A percentile compares a stretch with the other conserved stretches of the same genome.
phyloP scores from a whole-genome alignment of 2,888 invertebrate genomes.

The Fabriciana adippe region DNA sequence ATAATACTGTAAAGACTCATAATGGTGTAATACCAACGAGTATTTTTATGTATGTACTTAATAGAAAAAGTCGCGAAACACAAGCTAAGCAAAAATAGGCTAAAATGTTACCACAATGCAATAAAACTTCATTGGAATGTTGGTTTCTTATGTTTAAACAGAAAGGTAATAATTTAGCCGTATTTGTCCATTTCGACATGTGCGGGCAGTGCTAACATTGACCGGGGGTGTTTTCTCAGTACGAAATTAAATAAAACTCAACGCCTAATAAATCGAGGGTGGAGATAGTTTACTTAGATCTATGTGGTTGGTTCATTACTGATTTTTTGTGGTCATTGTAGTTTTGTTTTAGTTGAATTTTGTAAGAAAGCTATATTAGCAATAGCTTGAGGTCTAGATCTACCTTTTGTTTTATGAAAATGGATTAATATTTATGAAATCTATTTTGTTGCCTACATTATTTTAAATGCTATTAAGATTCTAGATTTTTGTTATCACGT shows the following conservation, averaged over 20 bases:
- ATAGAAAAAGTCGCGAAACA: no score
- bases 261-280: slow-evolving; percentile 63
- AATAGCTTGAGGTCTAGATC: background rate
- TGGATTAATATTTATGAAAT: no score
- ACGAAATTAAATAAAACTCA: slow-evolving; percentile 78
- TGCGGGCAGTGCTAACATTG: slow-evolving; percentile 71
- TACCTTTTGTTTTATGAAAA: no score
- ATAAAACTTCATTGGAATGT: slow-evolving; percentile 15
- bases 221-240: slow-evolving; percentile 70
- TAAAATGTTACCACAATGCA: background rate
- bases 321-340: slow-evolving; percentile 31
- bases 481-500: no score
- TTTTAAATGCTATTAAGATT: no score
- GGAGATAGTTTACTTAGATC: slow-evolving; percentile 25
- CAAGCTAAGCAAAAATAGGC: no score
- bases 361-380: background rate
- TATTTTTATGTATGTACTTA: no score
- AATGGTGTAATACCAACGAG: no score
- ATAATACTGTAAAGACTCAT: no score
- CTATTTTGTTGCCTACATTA: no score
- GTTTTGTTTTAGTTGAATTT: slow-evolving; percentile 3
- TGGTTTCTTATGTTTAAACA: slow-evolving; percentile 50
- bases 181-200: slow-evolving; percentile 74
- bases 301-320: slow-evolving; percentile 21
- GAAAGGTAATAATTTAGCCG: slow-evolving; percentile 73